Evolutionary conservation across 2,113 vertebrate species (phyloP).

Genomic region (Raja brachyura): DNA sequence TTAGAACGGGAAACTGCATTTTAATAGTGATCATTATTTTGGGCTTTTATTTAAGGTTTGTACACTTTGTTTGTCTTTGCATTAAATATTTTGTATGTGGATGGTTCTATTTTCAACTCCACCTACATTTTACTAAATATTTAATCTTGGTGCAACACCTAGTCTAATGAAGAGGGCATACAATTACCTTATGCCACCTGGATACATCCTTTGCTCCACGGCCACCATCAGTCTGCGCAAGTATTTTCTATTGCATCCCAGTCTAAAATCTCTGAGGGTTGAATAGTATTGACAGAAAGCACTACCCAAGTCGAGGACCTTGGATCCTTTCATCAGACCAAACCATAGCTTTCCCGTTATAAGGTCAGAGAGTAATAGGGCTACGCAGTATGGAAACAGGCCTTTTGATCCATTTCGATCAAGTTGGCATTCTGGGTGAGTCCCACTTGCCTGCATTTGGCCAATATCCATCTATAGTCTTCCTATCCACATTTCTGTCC

Average conservation of each 20-base stretch:
- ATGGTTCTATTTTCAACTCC: neutral
- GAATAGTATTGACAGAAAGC: neutral
- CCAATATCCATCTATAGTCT: too few relatives aligned
- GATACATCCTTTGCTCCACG: neutral
- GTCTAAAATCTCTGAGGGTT: neutral
- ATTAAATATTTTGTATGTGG: neutral
- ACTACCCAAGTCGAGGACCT: too few relatives aligned
- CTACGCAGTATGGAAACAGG: too few relatives aligned
- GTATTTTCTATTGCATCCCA: neutral
- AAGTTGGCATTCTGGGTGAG: too few relatives aligned
- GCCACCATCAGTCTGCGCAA: neutral
- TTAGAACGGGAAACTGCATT: neutral
- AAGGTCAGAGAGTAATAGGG: too few relatives aligned
- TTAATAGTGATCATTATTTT: neutral
- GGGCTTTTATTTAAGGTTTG: neutral
- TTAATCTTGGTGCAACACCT: neutral
- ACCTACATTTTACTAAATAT: too few relatives aligned
- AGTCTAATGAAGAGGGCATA: neutral
- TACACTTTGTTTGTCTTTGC: neutral
- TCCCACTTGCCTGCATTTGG: too few relatives aligned
- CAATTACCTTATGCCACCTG: neutral
- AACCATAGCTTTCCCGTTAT: too few relatives aligned
- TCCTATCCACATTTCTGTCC: too few relatives aligned
- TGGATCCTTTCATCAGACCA: too few relatives aligned
- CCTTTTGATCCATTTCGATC: too few relatives aligned